phyloP scores from a whole-genome alignment of 2,888 invertebrate genomes.

The Bhutanitis thaidina region DNA sequence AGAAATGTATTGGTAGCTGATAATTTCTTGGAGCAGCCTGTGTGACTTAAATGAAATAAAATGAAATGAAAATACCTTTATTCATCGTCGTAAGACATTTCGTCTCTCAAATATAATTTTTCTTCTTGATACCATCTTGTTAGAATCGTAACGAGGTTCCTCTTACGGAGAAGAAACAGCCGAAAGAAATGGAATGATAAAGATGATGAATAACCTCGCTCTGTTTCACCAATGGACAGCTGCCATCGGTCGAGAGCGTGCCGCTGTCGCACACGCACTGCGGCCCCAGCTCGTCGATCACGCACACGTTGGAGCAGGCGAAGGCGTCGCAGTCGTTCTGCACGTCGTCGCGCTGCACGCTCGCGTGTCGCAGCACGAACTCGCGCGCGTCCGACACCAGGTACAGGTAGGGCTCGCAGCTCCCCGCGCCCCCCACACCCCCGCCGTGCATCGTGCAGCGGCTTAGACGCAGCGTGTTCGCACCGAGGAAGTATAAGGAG shows the following conservation, averaged over 20 bases:
- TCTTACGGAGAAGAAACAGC: too few relatives aligned
- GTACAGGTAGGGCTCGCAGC: constrained; percentile 69
- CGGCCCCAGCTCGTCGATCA: constrained; percentile 57
- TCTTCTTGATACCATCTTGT: too few relatives aligned
- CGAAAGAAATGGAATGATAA: too few relatives aligned
- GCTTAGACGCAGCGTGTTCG: constrained; percentile 74
- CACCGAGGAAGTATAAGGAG: constrained; percentile 84
- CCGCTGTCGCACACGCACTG: constrained; percentile 78
- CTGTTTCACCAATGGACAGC: constrained; percentile 34
- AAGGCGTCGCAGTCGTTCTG: constrained; percentile 67
- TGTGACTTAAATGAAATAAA: too few relatives aligned
- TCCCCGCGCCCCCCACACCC: constrained; percentile 18
- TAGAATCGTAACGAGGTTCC: too few relatives aligned
- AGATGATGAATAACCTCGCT: constrained; percentile 32
- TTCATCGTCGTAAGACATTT: too few relatives aligned
- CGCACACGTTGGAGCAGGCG: constrained; percentile 81
- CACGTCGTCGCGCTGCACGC: constrained; percentile 46
- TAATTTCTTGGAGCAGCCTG: too few relatives aligned
- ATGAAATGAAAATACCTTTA: too few relatives aligned
- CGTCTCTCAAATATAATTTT: too few relatives aligned
- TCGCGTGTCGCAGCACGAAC: constrained; percentile 51
- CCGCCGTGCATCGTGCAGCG: constrained; percentile 83
- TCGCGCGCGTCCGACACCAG: constrained; percentile 50
- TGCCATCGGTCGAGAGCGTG: constrained; percentile 31
- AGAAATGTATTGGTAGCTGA: too few relatives aligned